Evolutionary conservation across 2,113 vertebrate species (phyloP), one percentile per base, ranked within the genome.

Genomic region (Phylloscopus trochilus): DNA sequence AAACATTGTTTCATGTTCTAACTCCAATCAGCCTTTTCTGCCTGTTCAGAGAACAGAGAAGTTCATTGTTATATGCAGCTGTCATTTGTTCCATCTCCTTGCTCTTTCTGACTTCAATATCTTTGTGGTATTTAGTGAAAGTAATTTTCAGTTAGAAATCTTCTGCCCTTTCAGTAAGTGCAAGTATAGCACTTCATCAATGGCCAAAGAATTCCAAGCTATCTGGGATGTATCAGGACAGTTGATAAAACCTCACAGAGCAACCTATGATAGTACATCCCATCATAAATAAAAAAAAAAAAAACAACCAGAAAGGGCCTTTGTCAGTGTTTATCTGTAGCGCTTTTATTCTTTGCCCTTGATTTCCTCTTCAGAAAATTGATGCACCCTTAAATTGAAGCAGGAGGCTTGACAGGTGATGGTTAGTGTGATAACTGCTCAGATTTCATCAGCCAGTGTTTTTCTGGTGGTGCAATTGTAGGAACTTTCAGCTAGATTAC

Each of bases 341-440:
- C 97, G 98, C 99, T 99, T 99, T 99, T 99, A 99, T 99, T 99
- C 98, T 98, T 99, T 98, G 99, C 98, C 99, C 99, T 99, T 99
- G 99, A 99, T 99, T 99, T 99, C 99, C 99, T 99, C 99, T 99
- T 99, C 99, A 99, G 99, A 99, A 99, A 99, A 99, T 99, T 99
- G 99, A 99, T 99, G 99, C 98, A 98, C 99, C 98, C 98, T 99
- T 99, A 99, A 99, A 99, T 99, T 99, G 99, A 99, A 99, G 99
- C 99, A 96, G 98, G 99, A 98, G 98, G 98, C 98, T 99, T 99
- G 99, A 99, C 99, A 99, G 99, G 99, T 99, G 99, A 99, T 99
- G 99, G 99, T 99, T 99, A 99, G 98, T 98, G 98, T 99, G 99
- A 99, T 99, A 99, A 99, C 99, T 99, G 98, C 99, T 99, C 98